Evolutionary conservation across 2,113 vertebrate species (phyloP).

Genomic region (Excalfactoria chinensis): DNA sequence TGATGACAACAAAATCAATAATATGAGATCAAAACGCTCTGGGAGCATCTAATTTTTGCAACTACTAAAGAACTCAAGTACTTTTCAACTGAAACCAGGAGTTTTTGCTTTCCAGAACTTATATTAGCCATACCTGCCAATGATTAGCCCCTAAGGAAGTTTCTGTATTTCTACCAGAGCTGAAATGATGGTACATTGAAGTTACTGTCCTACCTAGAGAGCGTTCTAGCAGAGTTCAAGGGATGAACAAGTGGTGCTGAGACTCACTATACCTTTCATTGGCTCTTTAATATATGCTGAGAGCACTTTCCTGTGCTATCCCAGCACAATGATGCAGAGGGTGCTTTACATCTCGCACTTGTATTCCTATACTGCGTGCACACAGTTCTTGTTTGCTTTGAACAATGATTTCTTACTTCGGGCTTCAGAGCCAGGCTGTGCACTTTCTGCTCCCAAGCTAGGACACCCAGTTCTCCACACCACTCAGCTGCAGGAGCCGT

Average conservation of each 20-base stretch:
- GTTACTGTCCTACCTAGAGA: neutral
- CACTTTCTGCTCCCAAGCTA: neutral
- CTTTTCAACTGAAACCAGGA: neutral
- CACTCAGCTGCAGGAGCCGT: neutral
- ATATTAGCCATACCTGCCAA: neutral
- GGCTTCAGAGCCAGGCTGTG: neutral
- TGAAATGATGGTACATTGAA: neutral
- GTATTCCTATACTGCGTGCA: neutral
- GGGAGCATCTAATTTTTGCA: neutral
- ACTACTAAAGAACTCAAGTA: neutral
- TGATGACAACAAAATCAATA: neutral
- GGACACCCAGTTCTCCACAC: neutral
- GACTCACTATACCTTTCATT: neutral
- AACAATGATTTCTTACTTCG: neutral
- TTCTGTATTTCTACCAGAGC: neutral
- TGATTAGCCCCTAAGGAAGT: neutral
- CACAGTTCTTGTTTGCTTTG: conserved; percentile 4
- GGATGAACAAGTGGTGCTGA: neutral
- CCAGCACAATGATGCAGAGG: neutral
- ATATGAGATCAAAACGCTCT: neutral
- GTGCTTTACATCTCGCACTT: neutral
- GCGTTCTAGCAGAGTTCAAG: neutral
- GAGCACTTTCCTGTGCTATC: neutral
- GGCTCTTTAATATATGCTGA: neutral
- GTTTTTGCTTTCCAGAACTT: neutral